phyloP scores from a whole-genome alignment of 2,888 invertebrate species.

The Ellobium chinense region DNA sequence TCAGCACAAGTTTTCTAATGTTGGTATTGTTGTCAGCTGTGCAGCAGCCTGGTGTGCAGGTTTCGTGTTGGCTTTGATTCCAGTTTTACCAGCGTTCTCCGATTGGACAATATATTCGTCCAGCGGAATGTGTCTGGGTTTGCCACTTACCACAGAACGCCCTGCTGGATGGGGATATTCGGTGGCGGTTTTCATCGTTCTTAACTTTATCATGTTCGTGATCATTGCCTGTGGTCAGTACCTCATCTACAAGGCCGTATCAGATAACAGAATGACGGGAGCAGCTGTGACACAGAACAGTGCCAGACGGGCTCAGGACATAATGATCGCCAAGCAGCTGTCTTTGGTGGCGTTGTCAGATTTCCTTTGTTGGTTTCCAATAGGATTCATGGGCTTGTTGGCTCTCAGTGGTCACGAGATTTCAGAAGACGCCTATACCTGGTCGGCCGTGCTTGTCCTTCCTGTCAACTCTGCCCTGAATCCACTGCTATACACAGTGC shows the following conservation, averaged over 20 bases:
- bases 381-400: constrained; percentile 26
- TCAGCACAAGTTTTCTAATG: background rate
- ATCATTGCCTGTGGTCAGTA: background rate
- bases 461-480: no score
- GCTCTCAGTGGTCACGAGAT: background rate
- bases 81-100: background rate
- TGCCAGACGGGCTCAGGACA: background rate
- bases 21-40: background rate
- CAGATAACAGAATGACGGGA: no score
- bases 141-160: background rate
- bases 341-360: constrained; percentile 67
- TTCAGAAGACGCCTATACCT: no score
- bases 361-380: constrained; percentile 71
- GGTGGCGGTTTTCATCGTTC: background rate
- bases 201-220: background rate
- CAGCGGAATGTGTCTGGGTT: background rate
- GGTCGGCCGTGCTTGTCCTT: no score
- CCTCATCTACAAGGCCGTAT: background rate
- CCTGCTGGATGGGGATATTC: background rate
- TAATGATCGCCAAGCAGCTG: constrained; percentile 58
- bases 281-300: no score
- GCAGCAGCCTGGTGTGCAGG: background rate
- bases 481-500: no score
- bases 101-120: constrained; percentile 21
- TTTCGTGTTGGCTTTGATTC: background rate